A percentile compares a stretch with the other conserved stretches of the same genome.
Conservation (phyloP, 2,888 invertebrate species). For the Cerastis rubricosa region DNA sequence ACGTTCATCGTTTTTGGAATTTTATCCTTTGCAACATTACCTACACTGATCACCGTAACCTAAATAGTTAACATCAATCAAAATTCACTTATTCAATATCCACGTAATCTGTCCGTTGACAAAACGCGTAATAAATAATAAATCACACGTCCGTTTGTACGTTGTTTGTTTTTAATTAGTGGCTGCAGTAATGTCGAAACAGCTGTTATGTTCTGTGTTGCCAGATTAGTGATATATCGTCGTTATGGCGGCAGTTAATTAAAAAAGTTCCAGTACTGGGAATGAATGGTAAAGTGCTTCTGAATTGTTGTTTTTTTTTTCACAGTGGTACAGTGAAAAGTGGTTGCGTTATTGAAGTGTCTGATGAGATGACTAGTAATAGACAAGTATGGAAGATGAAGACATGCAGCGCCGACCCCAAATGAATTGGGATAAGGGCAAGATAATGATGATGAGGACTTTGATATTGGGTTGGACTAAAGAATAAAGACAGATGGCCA, state of each 20-base stretch:
- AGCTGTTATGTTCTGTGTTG: conserved; percentile 63
- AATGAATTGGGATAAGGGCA: no score
- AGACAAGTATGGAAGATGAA: no score
- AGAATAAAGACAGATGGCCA: no score
- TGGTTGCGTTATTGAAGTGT: no score
- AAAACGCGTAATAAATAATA: conserved; percentile 67
- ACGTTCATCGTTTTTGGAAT: background rate
- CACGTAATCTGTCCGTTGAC: conserved; percentile 60
- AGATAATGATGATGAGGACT: no score
- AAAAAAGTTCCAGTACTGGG: conserved; percentile 58
- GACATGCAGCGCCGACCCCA: no score
- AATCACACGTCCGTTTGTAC: conserved; percentile 72
- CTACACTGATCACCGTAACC: background rate
- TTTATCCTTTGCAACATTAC: background rate
- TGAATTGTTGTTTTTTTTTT: conserved; percentile 27
- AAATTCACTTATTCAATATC: conserved; percentile 58
- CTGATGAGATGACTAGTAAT: no score
- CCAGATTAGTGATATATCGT: conserved; percentile 64
- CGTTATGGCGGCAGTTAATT: conserved; percentile 63
- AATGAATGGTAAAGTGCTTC: conserved; percentile 52
- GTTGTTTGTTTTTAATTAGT: conserved; percentile 87
- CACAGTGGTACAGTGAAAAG: no score
- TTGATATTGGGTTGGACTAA: no score
- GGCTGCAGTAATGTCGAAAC: conserved; percentile 66
- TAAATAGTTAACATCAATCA: conserved; percentile 50